These are phyloP conservation scores for Penelope pileata DNA, from an alignment of 2,113 vertebrate species.

Conservation along the genomic window DNA sequence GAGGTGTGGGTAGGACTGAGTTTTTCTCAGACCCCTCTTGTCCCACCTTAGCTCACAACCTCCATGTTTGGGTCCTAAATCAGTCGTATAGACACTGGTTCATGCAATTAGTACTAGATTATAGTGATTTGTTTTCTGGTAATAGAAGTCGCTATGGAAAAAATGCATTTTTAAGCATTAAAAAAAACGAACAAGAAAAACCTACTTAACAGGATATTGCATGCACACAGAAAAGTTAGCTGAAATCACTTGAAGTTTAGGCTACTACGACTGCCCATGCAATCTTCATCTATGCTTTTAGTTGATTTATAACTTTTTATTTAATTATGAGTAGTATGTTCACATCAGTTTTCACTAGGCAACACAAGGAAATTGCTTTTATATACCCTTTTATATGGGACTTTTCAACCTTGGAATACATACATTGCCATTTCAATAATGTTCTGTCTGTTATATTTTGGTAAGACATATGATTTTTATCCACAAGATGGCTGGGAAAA, in stretches of 20 bases:
- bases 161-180: not conserved
- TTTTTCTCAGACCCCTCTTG: not conserved
- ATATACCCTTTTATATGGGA: not conserved
- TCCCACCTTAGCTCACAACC: not conserved
- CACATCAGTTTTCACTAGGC: not conserved
- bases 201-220: not conserved
- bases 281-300: not conserved
- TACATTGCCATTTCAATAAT: not conserved
- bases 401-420: not conserved
- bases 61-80: not conserved
- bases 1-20: not conserved
- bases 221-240: not conserved
- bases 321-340: not conserved
- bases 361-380: not conserved
- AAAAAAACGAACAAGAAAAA: not conserved
- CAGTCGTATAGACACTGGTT: not conserved
- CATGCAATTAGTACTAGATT: not conserved
- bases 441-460: not conserved
- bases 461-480: not conserved
- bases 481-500: not conserved
- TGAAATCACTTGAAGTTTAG: not conserved
- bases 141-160: not conserved
- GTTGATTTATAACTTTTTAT: not conserved
- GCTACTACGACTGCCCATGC: not conserved
- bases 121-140: not conserved